These are phyloP conservation scores for Thyatira batis DNA, from an alignment of 2,888 invertebrate genomes.

Conservation along the genomic window DNA sequence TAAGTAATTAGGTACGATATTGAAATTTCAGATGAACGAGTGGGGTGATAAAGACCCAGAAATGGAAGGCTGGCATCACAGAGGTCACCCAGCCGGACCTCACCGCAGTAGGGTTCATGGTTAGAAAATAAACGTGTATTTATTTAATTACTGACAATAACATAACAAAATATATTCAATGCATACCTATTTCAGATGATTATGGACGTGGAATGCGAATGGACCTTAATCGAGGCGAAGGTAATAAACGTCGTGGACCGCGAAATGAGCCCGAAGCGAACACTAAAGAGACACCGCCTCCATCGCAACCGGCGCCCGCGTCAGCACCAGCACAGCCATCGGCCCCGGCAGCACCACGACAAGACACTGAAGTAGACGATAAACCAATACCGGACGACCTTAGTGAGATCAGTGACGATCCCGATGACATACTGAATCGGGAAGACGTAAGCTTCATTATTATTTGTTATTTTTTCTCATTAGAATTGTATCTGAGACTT, in stretches of 20 bases:
- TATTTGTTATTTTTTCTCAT: no score
- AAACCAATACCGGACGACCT: conserved; percentile 86
- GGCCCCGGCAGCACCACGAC: conserved; percentile 37
- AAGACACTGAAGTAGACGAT: conserved; percentile 76
- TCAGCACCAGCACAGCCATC: conserved; percentile 32
- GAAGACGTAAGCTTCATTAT: conserved; percentile 81
- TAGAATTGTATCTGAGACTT: no score
- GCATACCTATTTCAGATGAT: conserved; percentile 47
- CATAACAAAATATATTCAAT: neutral
- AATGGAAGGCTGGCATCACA: conserved; percentile 75
- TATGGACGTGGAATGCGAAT: conserved; percentile 72
- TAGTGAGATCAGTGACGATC: conserved; percentile 94
- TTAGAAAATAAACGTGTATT: conserved; percentile 22
- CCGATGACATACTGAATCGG: conserved; percentile 92
- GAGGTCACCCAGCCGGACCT: conserved; percentile 69
- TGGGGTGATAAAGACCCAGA: conserved; percentile 79
- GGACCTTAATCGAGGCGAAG: conserved; percentile 58
- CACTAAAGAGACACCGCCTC: conserved; percentile 55
- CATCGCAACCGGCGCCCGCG: conserved; percentile 56
- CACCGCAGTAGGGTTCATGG: conserved; percentile 78
- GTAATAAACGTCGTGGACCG: conserved; percentile 63
- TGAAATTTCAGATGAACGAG: conserved; percentile 72
- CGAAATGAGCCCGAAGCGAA: conserved; percentile 61
- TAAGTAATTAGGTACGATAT: no score
- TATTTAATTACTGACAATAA: conserved; percentile 3